Conservation (phyloP, 92 coral and sea anemone species). For the Parazoanthus swiftii region DNA sequence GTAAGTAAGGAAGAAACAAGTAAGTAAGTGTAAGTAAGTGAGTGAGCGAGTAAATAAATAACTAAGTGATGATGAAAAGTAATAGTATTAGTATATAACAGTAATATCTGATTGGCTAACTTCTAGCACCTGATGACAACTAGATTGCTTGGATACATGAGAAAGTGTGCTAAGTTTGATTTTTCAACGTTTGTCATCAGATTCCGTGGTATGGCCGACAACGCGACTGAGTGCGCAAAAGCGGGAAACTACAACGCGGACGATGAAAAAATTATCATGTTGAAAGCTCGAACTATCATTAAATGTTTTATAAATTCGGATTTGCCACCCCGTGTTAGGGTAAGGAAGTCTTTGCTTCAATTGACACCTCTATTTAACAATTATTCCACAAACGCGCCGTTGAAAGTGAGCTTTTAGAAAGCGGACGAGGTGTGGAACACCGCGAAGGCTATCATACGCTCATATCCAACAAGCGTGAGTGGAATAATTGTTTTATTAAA, state of each 20-base stretch:
- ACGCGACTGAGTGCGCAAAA: slow-evolving; percentile 86
- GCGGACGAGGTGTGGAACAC: too few relatives aligned
- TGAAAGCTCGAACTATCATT: slow-evolving; percentile 83
- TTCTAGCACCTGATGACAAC: too few relatives aligned
- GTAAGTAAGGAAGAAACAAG: too few relatives aligned
- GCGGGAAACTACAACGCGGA: slow-evolving; percentile 92
- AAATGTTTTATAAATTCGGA: slow-evolving; percentile 86
- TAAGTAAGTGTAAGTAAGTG: background rate
- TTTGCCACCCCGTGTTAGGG: slow-evolving; percentile 91
- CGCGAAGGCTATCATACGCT: too few relatives aligned
- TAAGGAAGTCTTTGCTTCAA: slow-evolving; percentile 31
- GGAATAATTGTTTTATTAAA: too few relatives aligned
- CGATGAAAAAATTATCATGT: slow-evolving; percentile 73
- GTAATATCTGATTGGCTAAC: too few relatives aligned
- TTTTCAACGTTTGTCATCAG: slow-evolving; percentile 14
- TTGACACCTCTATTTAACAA: background rate
- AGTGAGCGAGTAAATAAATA: background rate
- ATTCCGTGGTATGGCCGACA: slow-evolving; percentile 77
- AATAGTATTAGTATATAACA: too few relatives aligned
- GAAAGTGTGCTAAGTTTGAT: too few relatives aligned
- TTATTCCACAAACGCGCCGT: too few relatives aligned
- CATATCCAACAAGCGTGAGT: too few relatives aligned
- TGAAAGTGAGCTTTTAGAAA: too few relatives aligned
- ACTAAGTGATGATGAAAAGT: background rate
- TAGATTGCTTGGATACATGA: too few relatives aligned